Evolutionary conservation across 2,113 vertebrate species (phyloP).

Genomic region (Puma concolor): DNA sequence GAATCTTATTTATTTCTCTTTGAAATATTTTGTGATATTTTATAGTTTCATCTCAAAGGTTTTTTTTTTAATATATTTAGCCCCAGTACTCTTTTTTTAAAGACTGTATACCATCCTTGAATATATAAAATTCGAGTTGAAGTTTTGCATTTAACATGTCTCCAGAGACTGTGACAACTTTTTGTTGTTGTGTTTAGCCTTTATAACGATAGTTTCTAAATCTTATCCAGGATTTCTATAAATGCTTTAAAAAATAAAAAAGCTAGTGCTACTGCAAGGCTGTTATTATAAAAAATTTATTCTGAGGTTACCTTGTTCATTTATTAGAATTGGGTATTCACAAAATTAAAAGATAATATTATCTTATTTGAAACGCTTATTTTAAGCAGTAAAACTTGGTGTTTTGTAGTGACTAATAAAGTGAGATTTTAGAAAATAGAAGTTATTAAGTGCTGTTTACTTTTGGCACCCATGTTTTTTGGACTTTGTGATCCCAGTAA

Average conservation of each 20-base stretch:
- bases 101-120: background rate
- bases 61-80: background rate
- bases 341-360: background rate
- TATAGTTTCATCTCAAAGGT: background rate
- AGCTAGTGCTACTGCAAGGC: background rate
- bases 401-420: background rate
- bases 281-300: constrained; percentile 38
- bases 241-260: background rate
- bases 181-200: constrained; percentile 16
- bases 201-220: background rate
- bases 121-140: background rate
- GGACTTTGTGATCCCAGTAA: background rate
- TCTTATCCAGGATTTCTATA: constrained; percentile 11
- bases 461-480: background rate
- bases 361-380: background rate
- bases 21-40: background rate
- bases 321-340: background rate
- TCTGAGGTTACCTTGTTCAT: background rate
- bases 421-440: background rate
- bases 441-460: background rate
- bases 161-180: background rate
- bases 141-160: background rate
- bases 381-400: background rate
- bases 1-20: background rate
- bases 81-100: background rate